These are phyloP conservation scores for Papilio helenus DNA, from an alignment of 1,140 invertebrate genomes.

Conservation along the genomic window DNA sequence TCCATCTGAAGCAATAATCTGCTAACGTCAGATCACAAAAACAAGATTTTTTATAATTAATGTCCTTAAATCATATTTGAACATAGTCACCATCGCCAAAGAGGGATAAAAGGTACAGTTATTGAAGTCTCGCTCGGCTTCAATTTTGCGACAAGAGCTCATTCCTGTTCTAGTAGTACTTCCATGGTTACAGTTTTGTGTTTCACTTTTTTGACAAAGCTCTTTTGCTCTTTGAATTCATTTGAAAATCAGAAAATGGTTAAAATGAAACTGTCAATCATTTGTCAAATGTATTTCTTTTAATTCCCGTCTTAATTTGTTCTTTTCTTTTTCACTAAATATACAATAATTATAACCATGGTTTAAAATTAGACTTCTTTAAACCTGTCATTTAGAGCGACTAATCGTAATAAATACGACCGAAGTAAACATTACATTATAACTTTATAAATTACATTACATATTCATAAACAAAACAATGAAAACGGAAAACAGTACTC, in stretches of 20 bases:
- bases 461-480: conserved; percentile 43
- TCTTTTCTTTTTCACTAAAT: background rate
- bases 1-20: too few relatives aligned
- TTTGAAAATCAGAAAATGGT: too few relatives aligned
- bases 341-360: background rate
- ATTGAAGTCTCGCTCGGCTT: too few relatives aligned
- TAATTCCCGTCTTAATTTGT: background rate
- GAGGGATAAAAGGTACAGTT: too few relatives aligned
- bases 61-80: too few relatives aligned
- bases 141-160: too few relatives aligned
- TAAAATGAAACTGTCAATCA: background rate
- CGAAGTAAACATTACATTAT: background rate
- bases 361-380: background rate
- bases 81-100: too few relatives aligned
- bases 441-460: background rate
- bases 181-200: too few relatives aligned
- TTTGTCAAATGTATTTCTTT: background rate
- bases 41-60: too few relatives aligned
- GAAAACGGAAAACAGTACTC: conserved; percentile 59
- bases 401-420: background rate
- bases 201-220: background rate
- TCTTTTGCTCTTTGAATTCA: background rate
- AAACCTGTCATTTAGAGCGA: background rate
- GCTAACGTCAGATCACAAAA: too few relatives aligned
- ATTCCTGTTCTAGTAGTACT: too few relatives aligned